Conservation (phyloP, 2,113 vertebrate species). For the Odontesthes bonariensis region DNA sequence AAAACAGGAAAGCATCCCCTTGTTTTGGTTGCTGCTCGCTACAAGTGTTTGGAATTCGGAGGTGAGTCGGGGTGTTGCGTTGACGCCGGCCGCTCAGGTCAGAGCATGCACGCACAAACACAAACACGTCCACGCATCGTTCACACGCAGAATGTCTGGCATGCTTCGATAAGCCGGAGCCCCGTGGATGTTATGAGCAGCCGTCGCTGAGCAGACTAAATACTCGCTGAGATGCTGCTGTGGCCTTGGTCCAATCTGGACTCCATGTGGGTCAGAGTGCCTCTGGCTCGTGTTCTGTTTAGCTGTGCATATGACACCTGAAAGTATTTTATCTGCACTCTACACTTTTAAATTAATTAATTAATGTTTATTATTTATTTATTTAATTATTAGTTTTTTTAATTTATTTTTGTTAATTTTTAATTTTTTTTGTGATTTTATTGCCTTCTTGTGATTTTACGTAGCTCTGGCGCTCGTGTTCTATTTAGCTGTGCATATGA, state of each 20-base stretch:
- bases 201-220: slow-evolving; percentile 73
- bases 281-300: too few relatives aligned
- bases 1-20: slow-evolving; percentile 78
- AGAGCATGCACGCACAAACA: slow-evolving; percentile 65
- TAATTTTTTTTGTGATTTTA: slow-evolving; percentile 50
- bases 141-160: slow-evolving; percentile 74
- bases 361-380: too few relatives aligned
- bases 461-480: too few relatives aligned
- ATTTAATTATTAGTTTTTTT: too few relatives aligned
- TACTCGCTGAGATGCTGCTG: slow-evolving; percentile 39
- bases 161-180: slow-evolving; percentile 72
- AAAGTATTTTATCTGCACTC: too few relatives aligned
- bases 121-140: slow-evolving; percentile 35
- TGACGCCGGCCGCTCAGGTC: slow-evolving; percentile 65
- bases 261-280: slow-evolving; percentile 48
- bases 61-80: slow-evolving; percentile 66
- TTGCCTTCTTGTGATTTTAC: slow-evolving; percentile 23
- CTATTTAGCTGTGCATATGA: too few relatives aligned
- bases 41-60: slow-evolving; percentile 78
- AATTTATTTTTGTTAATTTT: too few relatives aligned
- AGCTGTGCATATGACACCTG: too few relatives aligned
- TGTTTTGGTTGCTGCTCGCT: slow-evolving; percentile 73
- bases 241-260: slow-evolving; percentile 56
- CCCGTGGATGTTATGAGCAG: slow-evolving; percentile 73
- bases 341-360: too few relatives aligned